A percentile compares a stretch with the other conserved stretches of the same genome.
These are phyloP conservation scores for Nothobranchius kuhntae DNA, from an alignment of 2,113 vertebrate genomes.

Conservation along the genomic window DNA sequence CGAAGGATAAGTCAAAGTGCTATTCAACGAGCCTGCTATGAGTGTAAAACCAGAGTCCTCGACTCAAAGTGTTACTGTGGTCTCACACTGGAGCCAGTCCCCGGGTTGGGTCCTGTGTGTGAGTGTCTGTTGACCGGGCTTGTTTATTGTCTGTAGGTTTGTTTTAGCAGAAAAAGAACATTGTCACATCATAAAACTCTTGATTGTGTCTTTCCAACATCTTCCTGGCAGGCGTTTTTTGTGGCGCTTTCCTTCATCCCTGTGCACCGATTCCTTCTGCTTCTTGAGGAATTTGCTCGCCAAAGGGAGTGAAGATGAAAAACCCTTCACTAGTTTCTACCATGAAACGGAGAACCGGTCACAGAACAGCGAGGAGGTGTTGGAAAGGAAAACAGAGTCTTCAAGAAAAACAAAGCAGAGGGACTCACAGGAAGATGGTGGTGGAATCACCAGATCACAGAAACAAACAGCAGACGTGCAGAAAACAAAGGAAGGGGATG, in stretches of 20 bases:
- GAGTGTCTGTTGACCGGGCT: no score
- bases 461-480: not conserved
- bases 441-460: not conserved
- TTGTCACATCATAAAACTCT: not conserved
- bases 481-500: not conserved
- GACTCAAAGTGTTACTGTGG: no score
- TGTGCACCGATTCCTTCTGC: constrained; percentile 85
- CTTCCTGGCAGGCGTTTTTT: constrained; percentile 83
- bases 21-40: no score
- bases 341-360: constrained; percentile 70
- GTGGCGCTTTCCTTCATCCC: constrained; percentile 87
- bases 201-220: not conserved
- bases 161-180: not conserved
- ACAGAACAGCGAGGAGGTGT: not conserved
- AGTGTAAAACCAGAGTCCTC: no score
- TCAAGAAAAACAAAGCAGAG: constrained; percentile 10
- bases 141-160: not conserved
- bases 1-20: no score
- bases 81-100: no score
- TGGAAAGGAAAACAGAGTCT: not conserved
- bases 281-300: constrained; percentile 80
- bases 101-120: no score
- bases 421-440: not conserved
- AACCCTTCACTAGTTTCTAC: constrained; percentile 73
- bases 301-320: constrained; percentile 62